These are phyloP conservation scores for Brachyistius frenatus DNA, from an alignment of 2,113 vertebrate species.

Conservation along the genomic window DNA sequence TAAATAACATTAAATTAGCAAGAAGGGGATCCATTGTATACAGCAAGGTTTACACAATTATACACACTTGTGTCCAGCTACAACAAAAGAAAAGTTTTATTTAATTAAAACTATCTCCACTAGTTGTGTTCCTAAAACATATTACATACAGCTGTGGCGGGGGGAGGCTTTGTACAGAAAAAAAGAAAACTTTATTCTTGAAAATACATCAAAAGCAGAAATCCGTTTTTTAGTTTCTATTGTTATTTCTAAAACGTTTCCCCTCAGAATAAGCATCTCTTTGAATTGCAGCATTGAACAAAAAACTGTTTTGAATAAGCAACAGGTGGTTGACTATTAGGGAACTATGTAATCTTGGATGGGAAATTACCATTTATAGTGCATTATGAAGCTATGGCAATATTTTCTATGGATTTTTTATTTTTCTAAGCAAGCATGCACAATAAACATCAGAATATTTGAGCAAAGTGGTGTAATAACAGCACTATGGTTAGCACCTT, in stretches of 20 bases:
- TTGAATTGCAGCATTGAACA: slow-evolving; percentile 40
- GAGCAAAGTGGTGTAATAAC: slow-evolving; percentile 79
- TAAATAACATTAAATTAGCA: slow-evolving; percentile 89
- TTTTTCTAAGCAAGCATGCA: slow-evolving; percentile 68
- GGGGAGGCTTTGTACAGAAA: slow-evolving; percentile 76
- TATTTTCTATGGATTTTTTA: slow-evolving; percentile 45
- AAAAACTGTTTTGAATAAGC: slow-evolving; percentile 25
- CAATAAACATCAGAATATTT: slow-evolving; percentile 61
- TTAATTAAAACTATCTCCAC: slow-evolving; percentile 69
- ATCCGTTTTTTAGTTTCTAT: slow-evolving; percentile 51
- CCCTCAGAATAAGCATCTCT: slow-evolving; percentile 66
- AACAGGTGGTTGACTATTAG: slow-evolving; percentile 16
- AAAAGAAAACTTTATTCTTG: slow-evolving; percentile 41
- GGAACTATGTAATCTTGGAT: slow-evolving; percentile 39
- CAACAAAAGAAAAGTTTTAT: slow-evolving; percentile 70
- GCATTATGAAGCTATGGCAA: slow-evolving; percentile 58
- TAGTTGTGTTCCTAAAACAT: slow-evolving; percentile 68
- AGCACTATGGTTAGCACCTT: slow-evolving; percentile 74
- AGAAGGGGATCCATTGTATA: slow-evolving; percentile 84
- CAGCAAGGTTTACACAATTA: slow-evolving; percentile 85
- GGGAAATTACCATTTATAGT: slow-evolving; percentile 43
- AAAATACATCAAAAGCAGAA: slow-evolving; percentile 67
- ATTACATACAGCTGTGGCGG: slow-evolving; percentile 78
- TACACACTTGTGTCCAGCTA: slow-evolving; percentile 83
- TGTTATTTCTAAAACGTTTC: slow-evolving; percentile 59